phyloP scores from a whole-genome alignment of 2,888 invertebrate genomes.

The Elmis aenea region DNA sequence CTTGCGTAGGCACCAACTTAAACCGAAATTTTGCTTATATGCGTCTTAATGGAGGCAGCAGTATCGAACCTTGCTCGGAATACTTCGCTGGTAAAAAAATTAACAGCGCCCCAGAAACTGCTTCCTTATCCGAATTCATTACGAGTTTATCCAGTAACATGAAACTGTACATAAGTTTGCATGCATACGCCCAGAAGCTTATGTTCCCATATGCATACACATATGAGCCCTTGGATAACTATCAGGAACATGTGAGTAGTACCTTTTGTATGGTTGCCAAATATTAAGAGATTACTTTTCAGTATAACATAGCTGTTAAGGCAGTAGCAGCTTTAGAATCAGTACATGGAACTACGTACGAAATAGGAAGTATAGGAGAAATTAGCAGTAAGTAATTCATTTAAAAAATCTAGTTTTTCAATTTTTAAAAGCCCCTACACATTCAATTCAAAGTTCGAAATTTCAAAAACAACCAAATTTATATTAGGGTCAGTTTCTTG shows the following conservation, averaged over 20 bases:
- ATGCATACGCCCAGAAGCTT: constrained; percentile 64
- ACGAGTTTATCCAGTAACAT: constrained; percentile 48
- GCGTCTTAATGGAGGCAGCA: constrained; percentile 59
- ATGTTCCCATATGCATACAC: constrained; percentile 64
- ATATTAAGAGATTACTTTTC: too few species aligned
- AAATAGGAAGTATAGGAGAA: constrained; percentile 48
- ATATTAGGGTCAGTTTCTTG: too few species aligned
- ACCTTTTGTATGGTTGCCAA: too few species aligned
- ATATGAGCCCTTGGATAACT: too few species aligned
- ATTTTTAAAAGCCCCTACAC: too few species aligned
- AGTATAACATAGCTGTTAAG: too few species aligned
- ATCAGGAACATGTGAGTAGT: too few species aligned
- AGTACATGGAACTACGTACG: constrained; percentile 46
- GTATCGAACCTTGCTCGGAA: constrained; percentile 52
- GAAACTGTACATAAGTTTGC: constrained; percentile 62
- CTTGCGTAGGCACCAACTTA: constrained; percentile 67
- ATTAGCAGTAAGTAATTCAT: constrained; percentile 51
- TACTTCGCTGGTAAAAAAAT: constrained; percentile 58
- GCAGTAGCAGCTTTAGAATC: too few species aligned
- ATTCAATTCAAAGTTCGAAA: too few species aligned
- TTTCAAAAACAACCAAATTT: too few species aligned
- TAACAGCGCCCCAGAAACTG: constrained; percentile 65
- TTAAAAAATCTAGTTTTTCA: too few species aligned
- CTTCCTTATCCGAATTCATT: constrained; percentile 52
- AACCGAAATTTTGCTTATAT: constrained; percentile 72